Percentiles rank a stretch among this genome's conserved stretches.
Conservation (phyloP, 2,113 vertebrate species). For the Lophotis ruficrista region DNA sequence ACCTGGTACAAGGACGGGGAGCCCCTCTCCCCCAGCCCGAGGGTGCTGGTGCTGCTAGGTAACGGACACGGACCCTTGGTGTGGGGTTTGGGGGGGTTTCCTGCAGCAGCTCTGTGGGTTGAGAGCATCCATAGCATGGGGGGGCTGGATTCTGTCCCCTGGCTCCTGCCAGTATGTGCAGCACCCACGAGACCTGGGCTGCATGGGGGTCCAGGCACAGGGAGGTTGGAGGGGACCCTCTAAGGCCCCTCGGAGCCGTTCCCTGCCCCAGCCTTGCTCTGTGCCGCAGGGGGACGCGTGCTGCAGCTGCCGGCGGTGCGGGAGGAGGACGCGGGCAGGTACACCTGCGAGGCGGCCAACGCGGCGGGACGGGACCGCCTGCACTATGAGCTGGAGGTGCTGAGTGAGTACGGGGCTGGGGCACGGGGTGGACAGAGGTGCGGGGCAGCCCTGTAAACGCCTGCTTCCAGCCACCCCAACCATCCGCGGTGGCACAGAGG, state of each 20-base stretch:
- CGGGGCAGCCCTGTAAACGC: rapidly evolving
- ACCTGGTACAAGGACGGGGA: slow-evolving; percentile 85
- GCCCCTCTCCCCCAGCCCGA: slow-evolving; percentile 71
- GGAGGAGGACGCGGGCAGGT: slow-evolving; percentile 81
- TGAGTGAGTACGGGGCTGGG: slow-evolving; percentile 74
- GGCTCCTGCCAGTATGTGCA: neutral
- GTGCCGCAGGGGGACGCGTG: slow-evolving; percentile 82
- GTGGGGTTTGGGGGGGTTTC: neutral
- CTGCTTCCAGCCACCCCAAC: slow-evolving; percentile 79
- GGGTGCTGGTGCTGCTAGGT: slow-evolving; percentile 84
- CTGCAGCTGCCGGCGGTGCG: slow-evolving; percentile 82
- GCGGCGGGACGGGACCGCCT: slow-evolving; percentile 85
- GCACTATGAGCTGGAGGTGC: slow-evolving; percentile 86
- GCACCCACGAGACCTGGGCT: neutral
- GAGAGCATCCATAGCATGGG: rapidly evolving
- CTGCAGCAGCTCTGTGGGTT: neutral
- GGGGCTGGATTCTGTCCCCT: neutral
- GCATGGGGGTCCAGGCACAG: rapidly evolving
- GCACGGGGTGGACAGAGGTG: rapidly evolving
- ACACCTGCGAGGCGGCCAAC: slow-evolving; percentile 86
- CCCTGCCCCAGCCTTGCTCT: neutral
- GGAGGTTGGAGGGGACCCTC: neutral
- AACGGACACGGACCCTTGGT: neutral
- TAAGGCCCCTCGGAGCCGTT: rapidly evolving
- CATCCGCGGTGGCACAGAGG: slow-evolving; percentile 74